Conservation (phyloP, 2,797 vertebrate species). For the Falco naumanni region DNA sequence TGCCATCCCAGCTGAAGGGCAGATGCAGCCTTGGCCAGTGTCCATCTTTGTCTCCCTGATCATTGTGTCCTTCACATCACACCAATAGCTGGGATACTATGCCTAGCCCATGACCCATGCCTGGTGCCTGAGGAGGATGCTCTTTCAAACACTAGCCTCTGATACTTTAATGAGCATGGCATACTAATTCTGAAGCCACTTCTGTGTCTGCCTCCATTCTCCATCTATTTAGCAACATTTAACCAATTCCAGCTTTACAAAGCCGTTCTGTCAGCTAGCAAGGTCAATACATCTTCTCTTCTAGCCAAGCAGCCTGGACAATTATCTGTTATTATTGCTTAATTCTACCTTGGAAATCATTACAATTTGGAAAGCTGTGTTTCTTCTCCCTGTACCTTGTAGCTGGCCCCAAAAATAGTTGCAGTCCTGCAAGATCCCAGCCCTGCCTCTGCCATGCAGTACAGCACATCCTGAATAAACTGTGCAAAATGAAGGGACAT, state of each 20-base stretch:
- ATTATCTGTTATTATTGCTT: background rate
- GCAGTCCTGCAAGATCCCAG: background rate
- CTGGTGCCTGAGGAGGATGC: background rate
- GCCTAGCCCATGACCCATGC: background rate
- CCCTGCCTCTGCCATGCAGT: background rate
- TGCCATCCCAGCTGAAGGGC: background rate
- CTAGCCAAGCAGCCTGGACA: background rate
- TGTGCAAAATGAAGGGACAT: background rate
- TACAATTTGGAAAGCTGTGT: background rate
- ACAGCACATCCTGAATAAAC: background rate
- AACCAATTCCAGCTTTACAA: background rate
- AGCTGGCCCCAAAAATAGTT: background rate
- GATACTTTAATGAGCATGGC: background rate
- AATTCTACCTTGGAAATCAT: background rate
- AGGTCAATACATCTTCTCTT: background rate
- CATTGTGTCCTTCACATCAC: fast-evolving
- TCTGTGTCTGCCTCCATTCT: background rate
- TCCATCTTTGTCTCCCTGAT: background rate
- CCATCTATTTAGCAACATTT: background rate
- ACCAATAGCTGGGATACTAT: background rate
- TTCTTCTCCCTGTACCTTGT: background rate
- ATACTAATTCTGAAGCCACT: background rate
- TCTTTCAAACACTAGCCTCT: background rate
- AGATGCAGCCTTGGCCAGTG: background rate
- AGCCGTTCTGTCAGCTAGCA: background rate